A percentile compares a stretch with the other conserved stretches of the same genome.
Evolutionary conservation across 2,888 invertebrate genomes (phyloP).

Genomic region (Anthrax anthrax): DNA sequence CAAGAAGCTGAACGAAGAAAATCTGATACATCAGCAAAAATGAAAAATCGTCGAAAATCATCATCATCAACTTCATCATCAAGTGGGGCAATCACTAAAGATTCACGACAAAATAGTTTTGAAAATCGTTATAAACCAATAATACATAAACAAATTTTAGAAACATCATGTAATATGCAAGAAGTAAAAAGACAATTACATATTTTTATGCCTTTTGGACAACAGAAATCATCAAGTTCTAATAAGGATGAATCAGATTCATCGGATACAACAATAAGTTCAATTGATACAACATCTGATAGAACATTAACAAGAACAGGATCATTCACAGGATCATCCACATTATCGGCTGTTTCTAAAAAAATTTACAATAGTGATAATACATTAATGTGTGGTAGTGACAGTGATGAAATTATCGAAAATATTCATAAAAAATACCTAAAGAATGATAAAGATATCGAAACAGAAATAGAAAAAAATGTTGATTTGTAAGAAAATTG

Average conservation of each 20-base stretch:
- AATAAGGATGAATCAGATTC: neutral
- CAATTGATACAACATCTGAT: neutral
- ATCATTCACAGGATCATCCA: no score
- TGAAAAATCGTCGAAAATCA: neutral
- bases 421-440: neutral
- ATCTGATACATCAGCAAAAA: neutral
- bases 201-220: slow-evolving; percentile 48
- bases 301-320: neutral
- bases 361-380: neutral
- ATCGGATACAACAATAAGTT: neutral
- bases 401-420: neutral
- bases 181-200: slow-evolving; percentile 50
- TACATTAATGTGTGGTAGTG: neutral
- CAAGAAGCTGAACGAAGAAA: neutral
- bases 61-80: neutral
- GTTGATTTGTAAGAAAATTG: neutral
- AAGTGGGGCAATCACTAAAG: neutral
- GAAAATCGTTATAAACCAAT: slow-evolving; percentile 16
- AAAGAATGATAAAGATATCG: neutral
- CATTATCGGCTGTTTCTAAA: no score
- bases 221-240: neutral
- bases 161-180: slow-evolving; percentile 17
- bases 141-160: slow-evolving; percentile 17
- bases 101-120: slow-evolving; percentile 5
- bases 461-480: neutral